Conservation (phyloP, 2,888 invertebrate species). For the Dilophus febrilis region DNA sequence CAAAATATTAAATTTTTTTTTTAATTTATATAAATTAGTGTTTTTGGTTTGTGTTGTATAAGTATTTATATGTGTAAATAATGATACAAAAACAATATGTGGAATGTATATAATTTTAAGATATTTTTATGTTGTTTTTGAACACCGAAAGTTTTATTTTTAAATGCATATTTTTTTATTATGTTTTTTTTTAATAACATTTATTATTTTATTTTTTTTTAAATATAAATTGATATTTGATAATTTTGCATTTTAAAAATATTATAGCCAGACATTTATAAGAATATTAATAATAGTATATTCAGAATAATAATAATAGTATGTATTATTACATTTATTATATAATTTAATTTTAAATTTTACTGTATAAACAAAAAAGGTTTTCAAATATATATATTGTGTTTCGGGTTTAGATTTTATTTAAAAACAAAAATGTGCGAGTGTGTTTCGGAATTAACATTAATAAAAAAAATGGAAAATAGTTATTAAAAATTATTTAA, state of each 20-base stretch:
- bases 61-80: no score
- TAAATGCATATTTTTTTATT: conserved; percentile 3
- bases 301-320: no score
- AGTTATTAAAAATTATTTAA: background rate
- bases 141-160: conserved; percentile 12
- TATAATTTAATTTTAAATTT: background rate
- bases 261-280: conserved; percentile 2
- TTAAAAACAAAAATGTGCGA: background rate
- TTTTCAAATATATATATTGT: background rate
- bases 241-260: background rate
- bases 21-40: no score
- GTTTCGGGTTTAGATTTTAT: no score
- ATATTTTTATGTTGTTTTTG: conserved; percentile 10
- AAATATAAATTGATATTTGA: background rate
- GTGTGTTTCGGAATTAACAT: background rate
- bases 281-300: no score
- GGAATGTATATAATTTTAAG: conserved; percentile 8
- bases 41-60: no score
- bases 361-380: background rate
- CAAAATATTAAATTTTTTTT: no score
- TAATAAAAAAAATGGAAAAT: background rate
- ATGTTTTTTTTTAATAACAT: no score
- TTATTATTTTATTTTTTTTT: no score
- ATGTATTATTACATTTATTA: background rate
- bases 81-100: no score